Base-by-base conservation (phyloP, 2,113 vertebrate genomes). In the Oenanthe melanoleuca region DNA sequence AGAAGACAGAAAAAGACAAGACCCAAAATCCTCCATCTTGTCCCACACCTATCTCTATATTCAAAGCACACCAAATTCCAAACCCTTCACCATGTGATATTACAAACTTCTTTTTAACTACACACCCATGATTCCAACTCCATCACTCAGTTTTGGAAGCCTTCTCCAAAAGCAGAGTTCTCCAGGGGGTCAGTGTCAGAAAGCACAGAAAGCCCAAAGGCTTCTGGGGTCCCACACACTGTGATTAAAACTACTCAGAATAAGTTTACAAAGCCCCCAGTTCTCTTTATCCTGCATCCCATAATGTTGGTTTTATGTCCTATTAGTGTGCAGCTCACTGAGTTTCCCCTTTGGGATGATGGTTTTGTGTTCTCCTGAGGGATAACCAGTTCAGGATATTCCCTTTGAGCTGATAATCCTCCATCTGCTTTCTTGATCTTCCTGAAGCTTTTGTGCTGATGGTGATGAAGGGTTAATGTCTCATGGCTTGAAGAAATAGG, bases 201-300 rank as follows among this genome's bases (percentile, higher is more conserved):
- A 49, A 49, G 47, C 47, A 49, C 47, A 49, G 47, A 49, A 50
- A 50, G 24, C 8, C 14, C 49, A 50, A 50, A 50, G 49, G 24
- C 13, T 50, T 50, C 49, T 50, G 49, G 13, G 23, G 14, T 25
- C 24, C 24, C 25, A 15, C 25, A 33, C 13, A 34, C 4, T n/a
- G 6, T 14, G 6, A 24, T 70, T 79, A 29, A 72, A 80, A 53
- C 2, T 10, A 52, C 18, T 70, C 19, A 69, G 29, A 69, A 45
- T 12, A 64, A 63, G 6, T 40, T 66, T 42, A 12, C 4, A 4
- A 13, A 61, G 15, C 4, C 14, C 18, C 21, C 25, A 49, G 0
- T 33, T 37, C 34, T 37, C 34, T 88, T 34, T 73, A 67, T 40
- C 40, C 40, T 79, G 9, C 45, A 70, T 38, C 33, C 50, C 56